A percentile compares a stretch with the other conserved stretches of the same genome.
Evolutionary conservation across 1,140 invertebrate genomes (phyloP).

Genomic region (Conus betulinus): DNA sequence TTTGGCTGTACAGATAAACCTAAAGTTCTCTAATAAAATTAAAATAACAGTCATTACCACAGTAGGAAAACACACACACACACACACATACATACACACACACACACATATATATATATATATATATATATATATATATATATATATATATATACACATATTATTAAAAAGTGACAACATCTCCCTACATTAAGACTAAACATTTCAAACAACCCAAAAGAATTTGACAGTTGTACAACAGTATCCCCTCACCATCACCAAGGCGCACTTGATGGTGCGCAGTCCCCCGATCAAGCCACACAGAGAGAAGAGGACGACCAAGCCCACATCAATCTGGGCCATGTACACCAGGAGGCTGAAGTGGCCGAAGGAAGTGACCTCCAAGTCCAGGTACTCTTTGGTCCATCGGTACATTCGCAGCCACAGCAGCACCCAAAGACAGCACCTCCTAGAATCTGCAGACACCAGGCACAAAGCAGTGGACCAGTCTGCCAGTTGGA

Average conservation of each 20-base stretch:
- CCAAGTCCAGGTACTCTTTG: conserved; percentile 45
- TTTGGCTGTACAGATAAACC: no score
- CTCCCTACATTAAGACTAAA: no score
- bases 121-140: no score
- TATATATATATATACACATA: no score
- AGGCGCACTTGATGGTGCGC: conserved; percentile 39
- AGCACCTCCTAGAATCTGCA: conserved; percentile 45
- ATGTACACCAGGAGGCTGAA: conserved; percentile 49
- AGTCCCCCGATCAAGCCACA: conserved; percentile 45
- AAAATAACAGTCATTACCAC: no score
- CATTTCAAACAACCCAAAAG: no score
- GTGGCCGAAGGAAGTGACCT: conserved; percentile 21
- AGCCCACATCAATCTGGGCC: conserved; percentile 27
- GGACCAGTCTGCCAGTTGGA: no score
- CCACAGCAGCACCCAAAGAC: conserved; percentile 52
- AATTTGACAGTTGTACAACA: background rate
- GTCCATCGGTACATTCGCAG: conserved; percentile 48
- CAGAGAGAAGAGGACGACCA: conserved; percentile 44
- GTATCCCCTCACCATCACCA: conserved; percentile 46
- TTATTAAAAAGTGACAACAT: no score
- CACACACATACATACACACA: no score
- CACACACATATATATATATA: no score
- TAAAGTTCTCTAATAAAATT: no score
- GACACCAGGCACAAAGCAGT: background rate
- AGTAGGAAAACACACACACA: no score